A percentile compares a stretch with the other conserved stretches of the same genome.
phyloP scores from a whole-genome alignment of 2,797 vertebrate genomes.

The Sebastes vulpes region DNA sequence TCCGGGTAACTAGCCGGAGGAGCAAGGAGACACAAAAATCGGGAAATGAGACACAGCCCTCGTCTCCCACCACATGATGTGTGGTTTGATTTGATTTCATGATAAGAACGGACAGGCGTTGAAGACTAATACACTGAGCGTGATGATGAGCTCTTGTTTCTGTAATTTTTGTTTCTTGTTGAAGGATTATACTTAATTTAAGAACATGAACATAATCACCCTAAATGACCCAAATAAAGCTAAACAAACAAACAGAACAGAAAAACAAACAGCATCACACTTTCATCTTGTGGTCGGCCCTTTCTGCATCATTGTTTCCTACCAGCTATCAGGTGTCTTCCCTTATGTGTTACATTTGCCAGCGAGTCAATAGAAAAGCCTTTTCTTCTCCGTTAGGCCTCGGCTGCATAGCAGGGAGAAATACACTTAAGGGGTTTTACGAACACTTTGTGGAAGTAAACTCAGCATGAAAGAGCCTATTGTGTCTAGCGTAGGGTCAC shows the following conservation, averaged over 20 bases:
- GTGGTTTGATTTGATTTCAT: not conserved
- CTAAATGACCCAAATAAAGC: not conserved
- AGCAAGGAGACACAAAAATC: too few species aligned
- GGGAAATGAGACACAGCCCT: too few species aligned
- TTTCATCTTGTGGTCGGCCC: not conserved
- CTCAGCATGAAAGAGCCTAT: constrained; percentile 7
- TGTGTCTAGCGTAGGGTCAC: not conserved
- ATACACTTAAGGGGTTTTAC: not conserved
- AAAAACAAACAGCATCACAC: not conserved
- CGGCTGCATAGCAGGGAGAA: not conserved
- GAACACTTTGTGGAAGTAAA: not conserved
- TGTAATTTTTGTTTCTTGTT: not conserved
- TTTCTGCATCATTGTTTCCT: not conserved
- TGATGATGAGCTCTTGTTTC: not conserved
- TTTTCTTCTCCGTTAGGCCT: not conserved
- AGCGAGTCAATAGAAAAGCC: not conserved
- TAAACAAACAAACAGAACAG: not conserved
- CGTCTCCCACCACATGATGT: not conserved
- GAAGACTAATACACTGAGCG: not conserved
- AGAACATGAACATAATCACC: not conserved
- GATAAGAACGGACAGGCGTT: not conserved
- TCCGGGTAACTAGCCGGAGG: too few species aligned
- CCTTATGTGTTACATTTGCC: not conserved
- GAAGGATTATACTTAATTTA: not conserved
- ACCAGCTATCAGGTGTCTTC: not conserved